Percentiles rank a stretch among this genome's conserved stretches.
These are phyloP conservation scores for Alectoris magna DNA, from an alignment of 2,797 vertebrate genomes.

Conservation along the genomic window DNA sequence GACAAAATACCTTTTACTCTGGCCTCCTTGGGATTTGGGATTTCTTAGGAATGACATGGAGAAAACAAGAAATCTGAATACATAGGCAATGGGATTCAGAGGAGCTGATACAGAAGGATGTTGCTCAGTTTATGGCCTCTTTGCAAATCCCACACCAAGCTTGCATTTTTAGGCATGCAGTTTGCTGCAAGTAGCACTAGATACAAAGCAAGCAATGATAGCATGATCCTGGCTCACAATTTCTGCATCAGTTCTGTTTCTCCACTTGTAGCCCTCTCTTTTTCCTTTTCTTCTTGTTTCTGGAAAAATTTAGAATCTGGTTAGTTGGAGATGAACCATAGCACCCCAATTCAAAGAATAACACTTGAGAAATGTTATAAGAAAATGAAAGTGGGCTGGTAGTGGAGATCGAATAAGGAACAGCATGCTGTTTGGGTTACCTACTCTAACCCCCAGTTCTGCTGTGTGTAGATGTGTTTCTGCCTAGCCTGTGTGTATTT, in stretches of 20 bases:
- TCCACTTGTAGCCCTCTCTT: not conserved
- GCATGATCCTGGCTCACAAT: not conserved
- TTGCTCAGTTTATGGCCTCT: not conserved
- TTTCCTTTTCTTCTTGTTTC: not conserved
- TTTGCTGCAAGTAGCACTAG: not conserved
- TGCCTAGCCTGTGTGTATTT: not conserved
- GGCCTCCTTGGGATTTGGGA: rapidly evolving
- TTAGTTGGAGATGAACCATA: not conserved
- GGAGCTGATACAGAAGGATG: not conserved
- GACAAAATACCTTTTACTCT: not conserved
- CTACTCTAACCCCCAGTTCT: not conserved
- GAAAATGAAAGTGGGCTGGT: not conserved
- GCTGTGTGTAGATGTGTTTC: rapidly evolving
- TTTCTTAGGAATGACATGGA: not conserved
- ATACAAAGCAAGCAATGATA: not conserved
- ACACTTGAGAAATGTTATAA: not conserved
- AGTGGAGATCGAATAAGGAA: not conserved
- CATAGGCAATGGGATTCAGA: not conserved
- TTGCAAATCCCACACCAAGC: not conserved
- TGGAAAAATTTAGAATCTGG: not conserved
- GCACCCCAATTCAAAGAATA: not conserved
- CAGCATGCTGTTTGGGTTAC: not conserved
- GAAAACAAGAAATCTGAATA: not conserved
- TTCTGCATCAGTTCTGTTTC: not conserved
- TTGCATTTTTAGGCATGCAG: not conserved